Base-by-base conservation (phyloP, 1,140 invertebrate genomes). In the Phthorimaea operculella region DNA sequence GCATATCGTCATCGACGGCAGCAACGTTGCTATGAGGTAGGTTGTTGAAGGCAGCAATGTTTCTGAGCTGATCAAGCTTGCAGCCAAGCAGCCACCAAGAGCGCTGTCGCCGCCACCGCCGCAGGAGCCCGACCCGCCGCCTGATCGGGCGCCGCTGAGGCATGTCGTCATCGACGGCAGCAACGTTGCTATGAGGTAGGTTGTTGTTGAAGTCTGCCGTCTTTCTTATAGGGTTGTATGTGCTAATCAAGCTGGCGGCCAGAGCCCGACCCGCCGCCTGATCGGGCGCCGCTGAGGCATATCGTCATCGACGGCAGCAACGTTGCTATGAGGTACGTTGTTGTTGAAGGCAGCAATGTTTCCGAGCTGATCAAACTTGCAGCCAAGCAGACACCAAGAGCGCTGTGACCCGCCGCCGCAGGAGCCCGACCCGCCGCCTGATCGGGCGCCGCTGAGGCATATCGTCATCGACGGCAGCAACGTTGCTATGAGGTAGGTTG, bases 241-340 rank as follows among this genome's bases (percentile, higher is more conserved):
- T 93, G 74, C 79, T 94, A 47, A 93, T 94, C 57, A 92, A 92
- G 69, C 78, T n/a, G n/a, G n/a, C n/a, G n/a, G n/a, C n/a, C n/a
- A n/a, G n/a, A n/a, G n/a, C n/a, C n/a, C n/a, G n/a, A n/a, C n/a
- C n/a, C n/a, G n/a, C n/a, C n/a, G n/a, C n/a, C n/a, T n/a, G n/a
- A n/a, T n/a, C n/a, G n/a, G n/a, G n/a, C n/a, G n/a, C n/a, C n/a
- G n/a, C n/a, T n/a, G n/a, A n/a, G n/a, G n/a, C n/a, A n/a, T n/a
- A n/a, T n/a, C n/a, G n/a, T n/a, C n/a, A n/a, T n/a, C n/a, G 97
- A 99, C 87, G 97, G 97, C 58, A 97, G 96, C 77, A 99, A 99
- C 85, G 95, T 99, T 21, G 97, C 97, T 15, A 97, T 98, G 94
- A 96, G 91, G 94, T 95, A 87, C 86, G 79, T 81, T 14, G 9